Evolutionary conservation across 2,888 invertebrate species (phyloP).

Genomic region (Myathropa florea): DNA sequence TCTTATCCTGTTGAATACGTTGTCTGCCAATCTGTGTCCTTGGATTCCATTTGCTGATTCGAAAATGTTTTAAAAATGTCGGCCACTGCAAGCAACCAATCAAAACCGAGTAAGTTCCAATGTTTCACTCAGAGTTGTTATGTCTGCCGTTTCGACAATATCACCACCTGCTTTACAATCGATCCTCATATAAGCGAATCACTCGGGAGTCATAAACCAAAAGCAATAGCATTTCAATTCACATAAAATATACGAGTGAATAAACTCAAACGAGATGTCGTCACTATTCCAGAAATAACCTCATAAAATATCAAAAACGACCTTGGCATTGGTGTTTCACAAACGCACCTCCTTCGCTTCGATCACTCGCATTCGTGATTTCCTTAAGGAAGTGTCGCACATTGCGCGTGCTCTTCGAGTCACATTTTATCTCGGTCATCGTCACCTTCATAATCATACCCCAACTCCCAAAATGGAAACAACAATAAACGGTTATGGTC

Average conservation of each 20-base stretch:
- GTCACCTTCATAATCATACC: constrained; percentile 32
- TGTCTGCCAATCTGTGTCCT: too few relatives aligned
- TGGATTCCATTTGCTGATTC: too few relatives aligned
- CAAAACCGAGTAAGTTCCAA: too few relatives aligned
- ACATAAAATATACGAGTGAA: not conserved
- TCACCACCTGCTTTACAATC: too few relatives aligned
- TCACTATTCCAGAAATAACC: not conserved
- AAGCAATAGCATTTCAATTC: not conserved
- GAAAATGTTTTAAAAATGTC: too few relatives aligned
- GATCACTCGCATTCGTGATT: constrained; percentile 16
- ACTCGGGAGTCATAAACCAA: too few relatives aligned
- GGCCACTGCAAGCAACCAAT: too few relatives aligned
- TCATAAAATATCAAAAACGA: not conserved
- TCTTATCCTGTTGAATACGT: too few relatives aligned
- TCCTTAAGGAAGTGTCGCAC: not conserved
- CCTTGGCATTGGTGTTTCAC: not conserved
- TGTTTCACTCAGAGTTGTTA: too few relatives aligned
- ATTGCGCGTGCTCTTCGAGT: not conserved
- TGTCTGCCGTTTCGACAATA: too few relatives aligned
- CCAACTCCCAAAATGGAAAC: constrained; percentile 20
- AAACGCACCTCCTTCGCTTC: constrained; percentile 24
- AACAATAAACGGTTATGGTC: constrained; percentile 32
- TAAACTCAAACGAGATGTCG: not conserved
- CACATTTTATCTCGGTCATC: constrained; percentile 49
- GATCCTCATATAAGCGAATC: too few relatives aligned